Conservation (phyloP, 2,113 vertebrate genomes). For the Plotosus lineatus region DNA sequence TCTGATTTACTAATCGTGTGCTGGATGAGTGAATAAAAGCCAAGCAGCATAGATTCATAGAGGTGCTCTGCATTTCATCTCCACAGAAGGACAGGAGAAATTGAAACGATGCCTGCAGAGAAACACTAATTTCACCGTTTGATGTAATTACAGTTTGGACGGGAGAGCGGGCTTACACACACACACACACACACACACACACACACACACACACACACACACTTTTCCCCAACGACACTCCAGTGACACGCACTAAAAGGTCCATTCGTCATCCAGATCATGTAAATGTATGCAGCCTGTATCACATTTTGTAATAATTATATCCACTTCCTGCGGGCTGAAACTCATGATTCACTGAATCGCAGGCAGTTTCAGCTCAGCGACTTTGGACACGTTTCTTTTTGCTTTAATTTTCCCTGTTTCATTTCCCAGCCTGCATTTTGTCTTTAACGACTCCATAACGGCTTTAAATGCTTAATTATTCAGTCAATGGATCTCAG, state of each 20-base stretch:
- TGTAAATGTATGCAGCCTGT: slow-evolving; percentile 58
- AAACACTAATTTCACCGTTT: slow-evolving; percentile 74
- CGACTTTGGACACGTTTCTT: slow-evolving; percentile 11
- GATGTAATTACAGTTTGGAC: slow-evolving; percentile 67
- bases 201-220: slow-evolving; percentile 63
- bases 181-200: slow-evolving; percentile 49
- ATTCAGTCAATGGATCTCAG: slow-evolving; percentile 38
- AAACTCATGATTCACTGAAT: slow-evolving; percentile 44
- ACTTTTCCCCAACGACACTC: slow-evolving; percentile 35
- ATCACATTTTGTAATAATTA: slow-evolving; percentile 57
- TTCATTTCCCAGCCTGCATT: slow-evolving; percentile 27
- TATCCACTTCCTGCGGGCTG: slow-evolving; percentile 44
- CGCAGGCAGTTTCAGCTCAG: slow-evolving; percentile 8
- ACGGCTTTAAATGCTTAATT: slow-evolving; percentile 44
- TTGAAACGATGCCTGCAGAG: slow-evolving; percentile 52
- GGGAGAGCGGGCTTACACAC: slow-evolving; percentile 65
- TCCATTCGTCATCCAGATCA: slow-evolving; percentile 57
- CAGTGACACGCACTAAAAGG: slow-evolving; percentile 52
- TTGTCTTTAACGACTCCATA: slow-evolving; percentile 47
- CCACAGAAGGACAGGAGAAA: not conserved
- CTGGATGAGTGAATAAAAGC: not conserved
- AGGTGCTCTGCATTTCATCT: not conserved
- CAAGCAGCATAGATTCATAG: not conserved
- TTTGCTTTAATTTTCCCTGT: slow-evolving; percentile 39
- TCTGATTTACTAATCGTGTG: not conserved